phyloP scores from a whole-genome alignment of 2,797 vertebrate species.

The Sebastes paucispinis region DNA sequence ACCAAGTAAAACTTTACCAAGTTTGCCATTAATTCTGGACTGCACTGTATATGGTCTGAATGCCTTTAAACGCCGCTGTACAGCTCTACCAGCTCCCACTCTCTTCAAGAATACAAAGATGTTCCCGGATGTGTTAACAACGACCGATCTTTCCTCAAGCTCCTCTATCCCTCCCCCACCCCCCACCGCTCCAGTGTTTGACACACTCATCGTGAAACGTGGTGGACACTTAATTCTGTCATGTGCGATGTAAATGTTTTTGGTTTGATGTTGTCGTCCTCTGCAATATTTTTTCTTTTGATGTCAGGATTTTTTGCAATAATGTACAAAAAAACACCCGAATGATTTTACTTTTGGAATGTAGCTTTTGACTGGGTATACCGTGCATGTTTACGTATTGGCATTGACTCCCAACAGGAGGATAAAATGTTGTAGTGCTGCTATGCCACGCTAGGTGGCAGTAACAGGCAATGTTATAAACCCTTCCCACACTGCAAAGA shows the following conservation, averaged over 20 bases:
- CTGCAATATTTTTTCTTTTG: constrained; percentile 52
- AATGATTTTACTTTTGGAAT: constrained; percentile 78
- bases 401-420: constrained; percentile 68
- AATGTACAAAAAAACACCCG: constrained; percentile 48
- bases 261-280: constrained; percentile 62
- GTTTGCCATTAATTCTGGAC: constrained; percentile 26
- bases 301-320: constrained; percentile 67
- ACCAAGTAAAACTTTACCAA: background rate
- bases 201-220: constrained; percentile 61
- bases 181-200: constrained; percentile 53
- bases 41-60: constrained; percentile 12
- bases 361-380: constrained; percentile 75
- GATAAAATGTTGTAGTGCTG: constrained; percentile 75
- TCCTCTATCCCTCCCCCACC: background rate
- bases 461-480: constrained; percentile 70
- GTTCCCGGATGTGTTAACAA: constrained; percentile 20
- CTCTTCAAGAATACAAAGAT: constrained; percentile 24
- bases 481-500: constrained; percentile 44
- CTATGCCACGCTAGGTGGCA: constrained; percentile 83
- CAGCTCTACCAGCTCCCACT: constrained; percentile 38
- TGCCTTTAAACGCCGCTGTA: constrained; percentile 37
- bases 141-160: constrained; percentile 29
- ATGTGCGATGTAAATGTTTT: constrained; percentile 61
- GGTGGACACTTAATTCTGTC: constrained; percentile 58
- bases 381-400: constrained; percentile 80